A percentile compares a stretch with the other conserved stretches of the same genome.
phyloP scores from a whole-genome alignment of 2,113 vertebrate genomes.

The Neolamprologus cancellatus region DNA sequence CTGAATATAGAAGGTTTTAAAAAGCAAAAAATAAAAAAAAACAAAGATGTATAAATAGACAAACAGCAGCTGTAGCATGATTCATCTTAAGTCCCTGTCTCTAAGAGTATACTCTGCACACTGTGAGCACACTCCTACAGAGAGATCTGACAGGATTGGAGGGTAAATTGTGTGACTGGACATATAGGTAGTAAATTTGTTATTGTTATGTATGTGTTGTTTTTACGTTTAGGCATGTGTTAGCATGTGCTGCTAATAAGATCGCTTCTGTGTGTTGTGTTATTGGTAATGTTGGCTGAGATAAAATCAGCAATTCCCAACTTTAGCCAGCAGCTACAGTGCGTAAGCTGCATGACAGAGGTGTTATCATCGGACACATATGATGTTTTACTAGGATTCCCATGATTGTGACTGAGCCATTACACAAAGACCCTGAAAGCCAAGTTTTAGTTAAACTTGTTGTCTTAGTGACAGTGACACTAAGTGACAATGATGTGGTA shows the following conservation, averaged over 20 bases:
- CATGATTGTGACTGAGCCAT: not conserved
- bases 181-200: not conserved
- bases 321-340: not conserved
- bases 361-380: not conserved
- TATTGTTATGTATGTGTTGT: not conserved
- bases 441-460: not conserved
- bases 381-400: not conserved
- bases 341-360: not conserved
- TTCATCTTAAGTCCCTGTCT: not conserved
- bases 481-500: not conserved
- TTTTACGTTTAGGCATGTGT: not conserved
- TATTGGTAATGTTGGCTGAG: not conserved
- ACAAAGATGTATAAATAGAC: not conserved
- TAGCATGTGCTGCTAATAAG: not conserved
- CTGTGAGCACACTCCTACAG: not conserved
- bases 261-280: not conserved
- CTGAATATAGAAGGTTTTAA: not conserved
- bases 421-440: not conserved
- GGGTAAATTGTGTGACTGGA: not conserved
- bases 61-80: not conserved
- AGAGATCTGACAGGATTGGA: slow-evolving; percentile 9
- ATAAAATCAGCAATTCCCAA: not conserved
- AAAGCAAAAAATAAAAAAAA: not conserved
- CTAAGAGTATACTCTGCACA: not conserved
- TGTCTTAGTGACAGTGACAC: not conserved